Evolutionary conservation across 2,888 invertebrate species (phyloP).

Genomic region (Phorcus lineatus): DNA sequence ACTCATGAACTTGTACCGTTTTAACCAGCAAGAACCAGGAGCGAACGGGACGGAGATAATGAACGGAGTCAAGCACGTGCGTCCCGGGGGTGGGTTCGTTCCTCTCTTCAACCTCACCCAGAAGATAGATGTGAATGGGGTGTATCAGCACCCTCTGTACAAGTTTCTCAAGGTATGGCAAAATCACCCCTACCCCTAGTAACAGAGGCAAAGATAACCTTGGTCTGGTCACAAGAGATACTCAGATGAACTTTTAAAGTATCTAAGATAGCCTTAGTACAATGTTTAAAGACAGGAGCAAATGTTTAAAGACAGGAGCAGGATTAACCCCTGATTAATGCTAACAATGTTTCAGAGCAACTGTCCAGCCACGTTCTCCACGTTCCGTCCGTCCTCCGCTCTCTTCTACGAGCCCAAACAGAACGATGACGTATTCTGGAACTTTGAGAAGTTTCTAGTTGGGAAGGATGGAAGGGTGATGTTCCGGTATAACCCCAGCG

Average conservation of each 20-base stretch:
- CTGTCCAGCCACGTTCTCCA: slow-evolving; percentile 19
- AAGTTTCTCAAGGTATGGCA: slow-evolving; percentile 76
- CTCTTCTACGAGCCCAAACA: slow-evolving; percentile 31
- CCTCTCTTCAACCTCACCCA: slow-evolving; percentile 75
- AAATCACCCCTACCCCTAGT: too few species aligned
- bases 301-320: too few species aligned
- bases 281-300: too few species aligned
- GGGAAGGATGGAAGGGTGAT: slow-evolving; percentile 37
- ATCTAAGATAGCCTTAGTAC: too few species aligned
- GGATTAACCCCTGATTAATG: too few species aligned
- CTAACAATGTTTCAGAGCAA: slow-evolving; percentile 19
- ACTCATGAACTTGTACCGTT: too few species aligned
- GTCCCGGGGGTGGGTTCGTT: slow-evolving; percentile 75
- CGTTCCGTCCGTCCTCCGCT: background rate
- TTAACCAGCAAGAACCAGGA: slow-evolving; percentile 76
- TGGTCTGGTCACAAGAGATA: too few species aligned
- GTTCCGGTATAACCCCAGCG: slow-evolving; percentile 32
- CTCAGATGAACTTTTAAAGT: too few species aligned
- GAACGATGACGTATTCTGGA: slow-evolving; percentile 42
- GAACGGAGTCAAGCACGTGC: slow-evolving; percentile 75
- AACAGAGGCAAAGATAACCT: too few species aligned
- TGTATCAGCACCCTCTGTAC: slow-evolving; percentile 74
- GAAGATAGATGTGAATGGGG: slow-evolving; percentile 76
- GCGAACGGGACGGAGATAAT: slow-evolving; percentile 74
- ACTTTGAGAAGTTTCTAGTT: slow-evolving; percentile 46